Evolutionary conservation across 2,113 vertebrate species (phyloP).

Genomic region (Zosterops borbonicus): DNA sequence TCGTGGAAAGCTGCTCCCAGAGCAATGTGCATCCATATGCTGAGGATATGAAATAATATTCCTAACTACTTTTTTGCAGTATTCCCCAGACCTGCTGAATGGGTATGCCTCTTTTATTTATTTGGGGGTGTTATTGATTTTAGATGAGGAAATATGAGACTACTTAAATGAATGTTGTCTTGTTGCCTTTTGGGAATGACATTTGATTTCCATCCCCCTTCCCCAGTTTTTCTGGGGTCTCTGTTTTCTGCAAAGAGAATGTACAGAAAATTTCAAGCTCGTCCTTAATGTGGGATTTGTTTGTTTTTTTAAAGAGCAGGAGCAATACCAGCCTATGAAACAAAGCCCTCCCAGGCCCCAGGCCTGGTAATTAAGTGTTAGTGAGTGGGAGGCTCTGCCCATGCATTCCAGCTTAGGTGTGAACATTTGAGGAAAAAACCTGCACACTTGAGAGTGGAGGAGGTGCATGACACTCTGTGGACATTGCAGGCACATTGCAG

Average conservation of each 20-base stretch:
- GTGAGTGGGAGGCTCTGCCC: not conserved
- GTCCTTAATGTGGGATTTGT: not conserved
- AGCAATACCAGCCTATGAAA: not conserved
- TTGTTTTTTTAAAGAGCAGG: not conserved
- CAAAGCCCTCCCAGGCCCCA: not conserved
- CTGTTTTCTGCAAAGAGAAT: not conserved
- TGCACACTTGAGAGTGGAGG: not conserved
- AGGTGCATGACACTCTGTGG: not conserved
- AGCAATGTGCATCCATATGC: fast-evolving
- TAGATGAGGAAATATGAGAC: not conserved
- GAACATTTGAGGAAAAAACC: not conserved
- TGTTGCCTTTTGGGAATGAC: not conserved
- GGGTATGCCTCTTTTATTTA: not conserved
- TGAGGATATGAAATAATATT: not conserved
- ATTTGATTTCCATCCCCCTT: not conserved
- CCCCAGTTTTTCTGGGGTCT: not conserved
- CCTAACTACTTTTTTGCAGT: not conserved
- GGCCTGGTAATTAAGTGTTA: not conserved
- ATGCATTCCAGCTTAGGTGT: not conserved
- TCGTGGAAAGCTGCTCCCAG: not conserved
- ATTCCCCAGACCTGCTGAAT: not conserved
- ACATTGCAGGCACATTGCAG: not conserved
- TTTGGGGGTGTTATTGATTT: not conserved
- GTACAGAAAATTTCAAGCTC: not conserved
- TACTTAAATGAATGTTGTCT: not conserved